phyloP scores from a whole-genome alignment of 1,140 invertebrate species.

The Rhopalosiphum padi region DNA sequence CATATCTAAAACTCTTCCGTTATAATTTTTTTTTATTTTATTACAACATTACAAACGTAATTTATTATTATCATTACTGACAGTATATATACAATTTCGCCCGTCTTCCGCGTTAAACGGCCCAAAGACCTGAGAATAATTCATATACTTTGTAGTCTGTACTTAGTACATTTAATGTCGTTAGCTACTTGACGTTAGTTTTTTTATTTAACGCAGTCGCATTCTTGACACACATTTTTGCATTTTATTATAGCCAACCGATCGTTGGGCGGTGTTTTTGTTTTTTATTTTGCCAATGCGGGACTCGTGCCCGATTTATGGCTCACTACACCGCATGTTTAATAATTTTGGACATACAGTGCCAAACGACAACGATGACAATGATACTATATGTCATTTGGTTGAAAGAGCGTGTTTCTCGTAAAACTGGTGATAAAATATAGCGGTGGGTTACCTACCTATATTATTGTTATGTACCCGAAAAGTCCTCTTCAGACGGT shows the following conservation, averaged over 20 bases:
- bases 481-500: neutral
- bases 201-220: neutral
- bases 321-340: neutral
- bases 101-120: neutral
- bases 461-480: neutral
- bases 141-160: neutral
- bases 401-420: neutral
- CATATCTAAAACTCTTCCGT: neutral
- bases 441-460: neutral
- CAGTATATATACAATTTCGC: neutral
- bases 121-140: neutral
- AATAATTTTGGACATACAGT: neutral
- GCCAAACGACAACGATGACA: neutral
- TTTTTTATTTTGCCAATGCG: neutral
- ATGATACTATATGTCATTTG: neutral
- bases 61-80: neutral
- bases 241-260: neutral
- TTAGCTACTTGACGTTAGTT: neutral
- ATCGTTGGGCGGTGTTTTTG: neutral
- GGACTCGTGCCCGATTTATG: neutral
- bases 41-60: neutral
- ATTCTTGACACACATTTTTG: neutral
- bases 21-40: neutral
- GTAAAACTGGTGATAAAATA: neutral
- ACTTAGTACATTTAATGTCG: no score